phyloP scores from a whole-genome alignment of 2,113 vertebrate genomes.

The Hemiprocne comata region DNA sequence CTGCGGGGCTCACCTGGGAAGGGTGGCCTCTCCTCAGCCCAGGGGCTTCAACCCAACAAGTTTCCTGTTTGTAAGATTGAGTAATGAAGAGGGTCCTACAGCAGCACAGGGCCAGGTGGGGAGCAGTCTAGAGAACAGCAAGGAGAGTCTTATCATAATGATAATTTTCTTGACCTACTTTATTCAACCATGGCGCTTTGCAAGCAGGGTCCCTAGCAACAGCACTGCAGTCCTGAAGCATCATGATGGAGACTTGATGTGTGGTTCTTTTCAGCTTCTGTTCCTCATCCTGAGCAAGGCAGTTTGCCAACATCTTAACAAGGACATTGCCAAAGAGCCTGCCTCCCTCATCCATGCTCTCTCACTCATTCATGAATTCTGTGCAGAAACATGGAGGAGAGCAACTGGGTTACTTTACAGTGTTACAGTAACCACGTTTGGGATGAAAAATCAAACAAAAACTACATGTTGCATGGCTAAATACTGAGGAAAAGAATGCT shows the following conservation, averaged over 20 bases:
- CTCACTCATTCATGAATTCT: neutral
- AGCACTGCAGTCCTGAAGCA: neutral
- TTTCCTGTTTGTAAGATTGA: neutral
- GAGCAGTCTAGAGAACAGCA: neutral
- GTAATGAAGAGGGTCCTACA: neutral
- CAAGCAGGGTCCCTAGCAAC: neutral
- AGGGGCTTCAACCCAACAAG: neutral
- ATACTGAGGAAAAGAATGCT: neutral
- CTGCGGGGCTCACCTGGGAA: neutral
- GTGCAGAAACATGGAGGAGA: neutral
- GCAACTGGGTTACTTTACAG: neutral
- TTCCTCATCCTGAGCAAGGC: neutral
- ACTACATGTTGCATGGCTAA: neutral
- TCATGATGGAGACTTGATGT: neutral
- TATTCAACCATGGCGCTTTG: neutral
- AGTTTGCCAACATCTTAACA: neutral
- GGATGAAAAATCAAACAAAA: neutral
- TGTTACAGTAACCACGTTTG: neutral
- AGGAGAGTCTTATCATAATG: neutral
- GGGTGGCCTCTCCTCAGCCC: neutral
- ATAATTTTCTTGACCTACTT: conserved; percentile 39
- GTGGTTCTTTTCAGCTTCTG: neutral
- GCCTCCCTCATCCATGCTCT: neutral
- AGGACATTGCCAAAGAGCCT: neutral
- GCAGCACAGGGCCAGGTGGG: accelerated